Conservation (phyloP, 2,113 vertebrate genomes). For the Nipponia nippon region DNA sequence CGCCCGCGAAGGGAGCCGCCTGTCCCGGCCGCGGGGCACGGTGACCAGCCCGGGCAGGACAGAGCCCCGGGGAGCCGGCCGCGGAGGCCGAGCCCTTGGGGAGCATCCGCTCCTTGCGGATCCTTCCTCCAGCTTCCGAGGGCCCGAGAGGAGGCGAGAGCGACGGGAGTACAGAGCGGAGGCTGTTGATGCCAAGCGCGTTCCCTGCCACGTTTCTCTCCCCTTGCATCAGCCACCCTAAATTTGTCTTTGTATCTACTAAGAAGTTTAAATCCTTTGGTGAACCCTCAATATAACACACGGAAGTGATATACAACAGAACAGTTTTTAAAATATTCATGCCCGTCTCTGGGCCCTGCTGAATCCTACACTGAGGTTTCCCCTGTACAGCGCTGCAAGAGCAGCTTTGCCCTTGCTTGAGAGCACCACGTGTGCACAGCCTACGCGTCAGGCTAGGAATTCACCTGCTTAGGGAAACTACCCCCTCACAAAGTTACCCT, state of each 20-base stretch:
- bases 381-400: fast-evolving
- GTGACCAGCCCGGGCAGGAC: not conserved
- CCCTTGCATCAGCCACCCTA: fast-evolving
- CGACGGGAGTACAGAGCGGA: fast-evolving
- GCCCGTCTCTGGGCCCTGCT: not conserved
- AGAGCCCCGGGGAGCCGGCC: not conserved
- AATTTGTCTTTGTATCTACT: not conserved
- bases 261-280: not conserved
- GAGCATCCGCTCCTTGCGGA: fast-evolving
- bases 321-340: no score
- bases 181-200: fast-evolving
- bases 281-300: not conserved
- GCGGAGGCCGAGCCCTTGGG: not conserved
- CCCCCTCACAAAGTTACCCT: not conserved
- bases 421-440: not conserved
- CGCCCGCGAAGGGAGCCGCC: no score
- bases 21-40: no score
- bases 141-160: not conserved
- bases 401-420: not conserved
- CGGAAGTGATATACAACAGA: not conserved
- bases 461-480: not conserved
- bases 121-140: no score
- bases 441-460: not conserved
- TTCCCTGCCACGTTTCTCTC: fast-evolving
- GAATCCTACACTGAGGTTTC: not conserved